Base-by-base conservation (phyloP, 2,113 vertebrate genomes). In the Psephotus haematonotus region DNA sequence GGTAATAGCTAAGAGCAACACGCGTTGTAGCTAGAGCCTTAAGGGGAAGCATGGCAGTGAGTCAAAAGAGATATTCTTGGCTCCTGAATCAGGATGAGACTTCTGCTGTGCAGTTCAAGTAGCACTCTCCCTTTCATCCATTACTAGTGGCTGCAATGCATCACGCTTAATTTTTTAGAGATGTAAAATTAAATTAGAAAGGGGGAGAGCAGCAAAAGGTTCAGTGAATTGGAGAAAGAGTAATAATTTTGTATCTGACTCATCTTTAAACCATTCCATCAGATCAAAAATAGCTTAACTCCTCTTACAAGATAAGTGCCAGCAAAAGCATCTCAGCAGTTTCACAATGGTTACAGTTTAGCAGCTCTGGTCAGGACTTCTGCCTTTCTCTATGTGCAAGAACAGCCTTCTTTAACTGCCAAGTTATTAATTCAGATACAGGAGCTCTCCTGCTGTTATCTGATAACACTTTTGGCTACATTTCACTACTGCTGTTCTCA, bases 231-330 rank as follows among this genome's bases (percentile, higher is more conserved):
- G 84, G 52, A 81, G 35, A 46, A 83, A 92, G 33, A 37, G 74
- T 43, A 88, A 47, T 67, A 69, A 77, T 46, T 95, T 82, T 80
- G 15, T 87, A 43, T 78, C 74, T 88, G 90, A 92, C 59, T 96
- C 17, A 31, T 88, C 43, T 84, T 88, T 65, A 78, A n/a, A 64
- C 71, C 59, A 14, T 70, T 94, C 39, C 13, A 76, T 82, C 49
- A 63, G 37, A 78, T 44, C 80, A 80, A 69, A 94, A 96, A 88
- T 60, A 93, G 65, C 78, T 85, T 69, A 52, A 3, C 20, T 64
- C 59, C 43, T 78, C 35, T 49, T 63, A 65, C 55, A 60, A 84
- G 79, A 23, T 31, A 76, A 84, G 23, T 39, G 33, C 46, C 70
- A 55, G 52, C 83, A 88, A 65, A 59, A 89, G 55, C 60, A 53